Percentiles rank a stretch among this genome's conserved stretches.
phyloP scores from a whole-genome alignment of 2,113 vertebrate genomes.

The Arvicanthis niloticus region DNA sequence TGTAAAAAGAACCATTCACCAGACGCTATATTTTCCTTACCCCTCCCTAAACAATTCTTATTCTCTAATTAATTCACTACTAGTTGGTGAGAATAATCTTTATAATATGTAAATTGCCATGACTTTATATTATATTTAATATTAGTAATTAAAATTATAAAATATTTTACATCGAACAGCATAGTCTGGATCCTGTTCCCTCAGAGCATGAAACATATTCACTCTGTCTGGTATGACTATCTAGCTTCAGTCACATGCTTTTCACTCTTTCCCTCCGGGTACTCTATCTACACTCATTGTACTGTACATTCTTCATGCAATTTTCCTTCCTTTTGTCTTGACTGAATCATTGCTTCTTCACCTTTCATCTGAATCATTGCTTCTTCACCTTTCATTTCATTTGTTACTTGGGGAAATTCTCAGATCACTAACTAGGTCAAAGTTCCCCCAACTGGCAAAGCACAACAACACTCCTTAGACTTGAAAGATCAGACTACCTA shows the following conservation, averaged over 20 bases:
- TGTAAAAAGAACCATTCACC: not conserved
- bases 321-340: not conserved
- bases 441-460: not conserved
- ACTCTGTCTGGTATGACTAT: not conserved
- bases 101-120: not conserved
- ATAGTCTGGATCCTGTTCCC: not conserved
- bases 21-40: not conserved
- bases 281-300: not conserved
- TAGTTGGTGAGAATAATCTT: not conserved
- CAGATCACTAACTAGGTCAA: not conserved
- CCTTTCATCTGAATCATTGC: not conserved
- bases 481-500: not conserved
- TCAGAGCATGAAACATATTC: fast-evolving
- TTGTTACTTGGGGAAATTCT: not conserved
- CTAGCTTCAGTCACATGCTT: not conserved
- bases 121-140: not conserved
- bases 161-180: fast-evolving
- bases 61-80: not conserved
- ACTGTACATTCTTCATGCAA: not conserved
- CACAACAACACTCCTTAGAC: not conserved
- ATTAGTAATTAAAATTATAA: not conserved
- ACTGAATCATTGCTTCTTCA: not conserved
- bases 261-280: not conserved
- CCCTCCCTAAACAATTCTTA: not conserved
- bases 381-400: not conserved